phyloP scores from a whole-genome alignment of 53 echinoderm and acorn worm genomes.

The Paracentrotus lividus region DNA sequence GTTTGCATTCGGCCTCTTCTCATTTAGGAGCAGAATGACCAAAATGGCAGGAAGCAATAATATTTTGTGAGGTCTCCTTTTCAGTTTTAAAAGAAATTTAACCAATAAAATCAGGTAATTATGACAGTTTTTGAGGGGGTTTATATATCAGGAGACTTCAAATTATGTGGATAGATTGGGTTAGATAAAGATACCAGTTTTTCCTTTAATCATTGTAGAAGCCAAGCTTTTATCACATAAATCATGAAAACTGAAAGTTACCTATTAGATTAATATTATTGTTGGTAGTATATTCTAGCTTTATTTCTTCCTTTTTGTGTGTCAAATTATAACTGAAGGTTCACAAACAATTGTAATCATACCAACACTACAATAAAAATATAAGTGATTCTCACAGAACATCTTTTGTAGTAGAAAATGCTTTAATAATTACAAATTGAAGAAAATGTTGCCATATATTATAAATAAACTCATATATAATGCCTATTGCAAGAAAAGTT shows the following conservation, averaged over 20 bases:
- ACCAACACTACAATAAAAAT: background rate
- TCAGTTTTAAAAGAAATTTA: background rate
- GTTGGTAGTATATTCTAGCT: background rate
- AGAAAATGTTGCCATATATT: background rate
- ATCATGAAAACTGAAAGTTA: background rate
- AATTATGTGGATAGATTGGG: background rate
- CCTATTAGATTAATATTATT: background rate
- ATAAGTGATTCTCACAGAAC: background rate
- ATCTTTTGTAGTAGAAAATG: background rate
- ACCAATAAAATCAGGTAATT: background rate
- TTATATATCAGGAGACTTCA: background rate
- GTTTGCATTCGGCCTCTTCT: background rate
- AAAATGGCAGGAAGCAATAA: slow-evolving; percentile 31
- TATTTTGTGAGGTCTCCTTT: background rate
- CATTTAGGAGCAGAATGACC: background rate
- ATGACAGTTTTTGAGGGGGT: background rate
- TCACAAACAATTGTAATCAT: too few species aligned
- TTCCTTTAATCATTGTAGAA: background rate
- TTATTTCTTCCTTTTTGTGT: too few species aligned
- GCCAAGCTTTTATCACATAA: background rate
- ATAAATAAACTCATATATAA: background rate
- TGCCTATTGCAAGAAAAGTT: too few species aligned
- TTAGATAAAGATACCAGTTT: background rate
- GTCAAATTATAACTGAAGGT: too few species aligned
- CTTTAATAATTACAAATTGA: background rate